Percentiles rank a stretch among this genome's conserved stretches.
Conservation (phyloP, 2,888 invertebrate genomes). For the Myathropa florea region DNA sequence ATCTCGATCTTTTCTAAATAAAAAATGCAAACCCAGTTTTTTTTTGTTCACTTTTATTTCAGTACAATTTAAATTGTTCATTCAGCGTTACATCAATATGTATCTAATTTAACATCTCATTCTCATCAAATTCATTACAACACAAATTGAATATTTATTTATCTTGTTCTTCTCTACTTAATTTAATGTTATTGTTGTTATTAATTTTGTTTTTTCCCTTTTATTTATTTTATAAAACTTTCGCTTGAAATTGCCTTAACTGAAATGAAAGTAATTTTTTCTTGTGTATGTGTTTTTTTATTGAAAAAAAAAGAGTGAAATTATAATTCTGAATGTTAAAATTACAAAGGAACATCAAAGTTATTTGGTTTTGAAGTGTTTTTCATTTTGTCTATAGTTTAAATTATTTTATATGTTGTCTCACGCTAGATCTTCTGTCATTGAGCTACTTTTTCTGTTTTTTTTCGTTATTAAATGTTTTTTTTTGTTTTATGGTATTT, state of each 20-base stretch:
- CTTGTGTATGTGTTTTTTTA: conserved; percentile 8
- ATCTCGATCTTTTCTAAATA: no score
- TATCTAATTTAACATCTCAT: conserved; percentile 32
- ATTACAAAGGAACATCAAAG: conserved; percentile 66
- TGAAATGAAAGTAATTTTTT: conserved; percentile 38
- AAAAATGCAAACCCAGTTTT: conserved; percentile 8
- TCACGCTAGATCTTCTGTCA: neutral
- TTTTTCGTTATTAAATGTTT: neutral
- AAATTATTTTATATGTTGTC: no score
- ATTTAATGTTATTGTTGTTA: conserved; percentile 4
- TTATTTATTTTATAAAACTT: neutral
- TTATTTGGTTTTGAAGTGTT: conserved; percentile 2
- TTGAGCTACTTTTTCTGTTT: neutral
- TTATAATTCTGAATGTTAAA: conserved; percentile 49
- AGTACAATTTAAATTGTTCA: conserved; percentile 56
- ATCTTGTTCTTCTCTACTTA: conserved; percentile 17
- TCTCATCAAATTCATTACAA: conserved; percentile 42
- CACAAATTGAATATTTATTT: conserved; percentile 37
- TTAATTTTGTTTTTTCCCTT: neutral
- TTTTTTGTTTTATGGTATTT: no score
- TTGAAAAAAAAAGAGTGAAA: conserved; percentile 34
- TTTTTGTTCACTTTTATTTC: conserved; percentile 59
- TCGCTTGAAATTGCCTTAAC: neutral
- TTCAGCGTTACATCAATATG: conserved; percentile 62
- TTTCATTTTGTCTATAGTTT: neutral